Conservation (phyloP, 2,797 vertebrate genomes). For the Myotis pilosus region DNA sequence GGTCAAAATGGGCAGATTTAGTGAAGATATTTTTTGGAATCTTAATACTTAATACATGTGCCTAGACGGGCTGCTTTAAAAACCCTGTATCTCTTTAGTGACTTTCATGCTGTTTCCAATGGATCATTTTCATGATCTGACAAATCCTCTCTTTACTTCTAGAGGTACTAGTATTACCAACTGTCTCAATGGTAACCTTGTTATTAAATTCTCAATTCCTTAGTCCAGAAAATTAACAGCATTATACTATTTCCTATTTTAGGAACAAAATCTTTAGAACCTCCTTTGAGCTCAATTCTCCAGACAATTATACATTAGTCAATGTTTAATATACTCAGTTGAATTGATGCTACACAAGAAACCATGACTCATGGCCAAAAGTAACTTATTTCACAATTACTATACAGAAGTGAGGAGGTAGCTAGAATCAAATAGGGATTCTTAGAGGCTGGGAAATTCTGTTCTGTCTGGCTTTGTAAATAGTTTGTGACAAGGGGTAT, state of each 20-base stretch:
- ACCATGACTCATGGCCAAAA: constrained; percentile 38
- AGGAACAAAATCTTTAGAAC: neutral
- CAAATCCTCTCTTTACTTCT: constrained; percentile 3
- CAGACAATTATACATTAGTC: constrained; percentile 28
- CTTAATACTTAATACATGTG: neutral
- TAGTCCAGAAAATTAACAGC: constrained; percentile 23
- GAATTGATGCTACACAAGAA: constrained; percentile 37
- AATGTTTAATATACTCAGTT: constrained; percentile 28
- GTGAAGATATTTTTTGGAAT: neutral
- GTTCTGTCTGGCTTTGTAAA: constrained; percentile 73
- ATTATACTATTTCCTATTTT: neutral
- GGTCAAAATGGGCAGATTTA: neutral
- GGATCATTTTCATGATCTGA: constrained; percentile 20
- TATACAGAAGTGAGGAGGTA: constrained; percentile 38
- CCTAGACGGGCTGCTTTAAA: neutral
- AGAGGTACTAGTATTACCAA: neutral
- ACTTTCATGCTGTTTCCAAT: constrained; percentile 4
- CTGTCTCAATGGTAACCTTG: neutral
- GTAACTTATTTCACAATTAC: constrained; percentile 46
- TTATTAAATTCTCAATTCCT: neutral
- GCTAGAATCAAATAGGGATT: constrained; percentile 60
- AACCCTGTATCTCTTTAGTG: neutral
- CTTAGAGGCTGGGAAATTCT: constrained; percentile 72
- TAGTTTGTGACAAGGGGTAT: constrained; percentile 80
- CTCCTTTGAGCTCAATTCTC: neutral